A percentile compares a stretch with the other conserved stretches of the same genome.
Conservation (phyloP, 2,888 invertebrate species). For the Leucania comma region DNA sequence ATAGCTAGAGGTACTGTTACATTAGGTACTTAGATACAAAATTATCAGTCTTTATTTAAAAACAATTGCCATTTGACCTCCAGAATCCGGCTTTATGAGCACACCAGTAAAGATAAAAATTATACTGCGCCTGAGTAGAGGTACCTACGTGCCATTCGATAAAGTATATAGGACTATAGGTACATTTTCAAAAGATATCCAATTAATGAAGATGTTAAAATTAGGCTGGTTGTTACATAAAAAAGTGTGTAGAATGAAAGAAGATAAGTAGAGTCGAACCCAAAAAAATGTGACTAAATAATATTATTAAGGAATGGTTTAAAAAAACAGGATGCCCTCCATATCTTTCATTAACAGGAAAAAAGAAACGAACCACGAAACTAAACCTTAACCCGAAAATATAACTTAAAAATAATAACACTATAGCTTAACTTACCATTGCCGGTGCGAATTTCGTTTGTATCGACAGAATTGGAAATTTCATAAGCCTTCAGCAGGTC, state of each 20-base stretch:
- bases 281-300: not conserved
- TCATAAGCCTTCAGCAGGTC: constrained; percentile 38
- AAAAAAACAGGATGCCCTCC: not conserved
- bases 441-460: constrained; percentile 35
- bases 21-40: not conserved
- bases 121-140: not conserved
- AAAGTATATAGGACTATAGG: too few species aligned
- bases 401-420: not conserved
- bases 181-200: not conserved
- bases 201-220: not conserved
- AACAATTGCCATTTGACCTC: constrained; percentile 22
- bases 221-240: not conserved
- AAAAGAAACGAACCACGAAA: not conserved
- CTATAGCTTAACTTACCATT: constrained; percentile 12
- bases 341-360: not conserved
- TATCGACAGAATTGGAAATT: not conserved
- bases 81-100: not conserved
- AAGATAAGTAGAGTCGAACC: not conserved
- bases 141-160: too few species aligned
- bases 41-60: constrained; percentile 18
- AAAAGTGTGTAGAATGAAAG: not conserved
- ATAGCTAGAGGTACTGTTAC: not conserved
- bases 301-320: not conserved
- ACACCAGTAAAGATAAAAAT: constrained; percentile 3
- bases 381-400: not conserved